phyloP scores from a whole-genome alignment of 2,797 vertebrate genomes.

The Garrulus glandarius region DNA sequence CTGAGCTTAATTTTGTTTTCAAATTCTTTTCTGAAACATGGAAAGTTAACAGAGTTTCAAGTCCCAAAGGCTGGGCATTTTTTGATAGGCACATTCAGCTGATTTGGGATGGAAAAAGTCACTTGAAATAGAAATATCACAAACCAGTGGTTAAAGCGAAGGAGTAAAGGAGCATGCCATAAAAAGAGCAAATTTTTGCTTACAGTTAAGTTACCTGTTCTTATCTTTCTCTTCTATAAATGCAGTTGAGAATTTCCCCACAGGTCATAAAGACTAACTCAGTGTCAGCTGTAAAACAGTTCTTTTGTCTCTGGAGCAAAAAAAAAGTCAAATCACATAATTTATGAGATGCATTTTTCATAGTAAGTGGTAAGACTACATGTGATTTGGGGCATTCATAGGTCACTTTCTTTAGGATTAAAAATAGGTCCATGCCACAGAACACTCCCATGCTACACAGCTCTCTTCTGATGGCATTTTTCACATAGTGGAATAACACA shows the following conservation, averaged over 20 bases:
- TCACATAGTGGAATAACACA: neutral
- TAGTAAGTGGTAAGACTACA: neutral
- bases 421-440: neutral
- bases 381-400: neutral
- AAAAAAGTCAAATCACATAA: neutral
- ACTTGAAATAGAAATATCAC: neutral
- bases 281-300: neutral
- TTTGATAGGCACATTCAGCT: neutral
- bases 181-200: neutral
- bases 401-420: neutral
- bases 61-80: neutral
- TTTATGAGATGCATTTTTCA: neutral
- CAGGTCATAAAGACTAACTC: neutral
- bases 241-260: neutral
- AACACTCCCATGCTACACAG: neutral
- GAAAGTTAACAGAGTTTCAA: neutral
- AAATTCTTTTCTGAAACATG: neutral
- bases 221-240: neutral
- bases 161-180: fast-evolving
- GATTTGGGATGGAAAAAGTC: neutral
- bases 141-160: neutral
- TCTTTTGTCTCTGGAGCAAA: neutral
- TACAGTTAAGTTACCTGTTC: neutral
- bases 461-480: neutral
- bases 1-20: neutral